phyloP scores from a whole-genome alignment of 64 coral and sea anemone genomes.

The Montipora efflorescens region DNA sequence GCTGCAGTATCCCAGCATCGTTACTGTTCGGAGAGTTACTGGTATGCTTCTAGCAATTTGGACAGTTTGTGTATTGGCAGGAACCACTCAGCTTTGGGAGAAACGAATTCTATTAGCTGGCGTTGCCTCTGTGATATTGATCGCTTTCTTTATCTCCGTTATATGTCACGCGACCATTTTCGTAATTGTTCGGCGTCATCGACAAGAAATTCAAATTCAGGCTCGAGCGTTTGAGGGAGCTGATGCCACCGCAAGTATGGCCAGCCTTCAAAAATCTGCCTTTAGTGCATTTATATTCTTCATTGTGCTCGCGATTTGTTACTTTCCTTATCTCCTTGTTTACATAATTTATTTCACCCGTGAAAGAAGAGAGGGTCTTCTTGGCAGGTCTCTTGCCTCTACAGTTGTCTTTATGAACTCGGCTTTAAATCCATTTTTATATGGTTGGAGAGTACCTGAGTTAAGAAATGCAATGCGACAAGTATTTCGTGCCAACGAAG shows the following conservation, averaged over 20 bases:
- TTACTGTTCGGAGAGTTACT: background rate
- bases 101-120: background rate
- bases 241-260: background rate
- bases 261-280: background rate
- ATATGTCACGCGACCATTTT: background rate
- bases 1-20: background rate
- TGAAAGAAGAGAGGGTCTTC: background rate
- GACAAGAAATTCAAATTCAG: background rate
- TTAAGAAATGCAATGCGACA: background rate
- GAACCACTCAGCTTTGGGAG: background rate
- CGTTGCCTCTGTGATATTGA: background rate
- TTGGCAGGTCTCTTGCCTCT: background rate
- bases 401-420: slow-evolving; percentile 16
- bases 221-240: background rate
- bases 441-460: slow-evolving; percentile 1
- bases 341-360: background rate
- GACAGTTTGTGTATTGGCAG: background rate
- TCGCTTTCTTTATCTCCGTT: background rate
- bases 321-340: slow-evolving; percentile 16
- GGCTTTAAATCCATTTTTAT: slow-evolving; percentile 9
- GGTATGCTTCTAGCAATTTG: background rate
- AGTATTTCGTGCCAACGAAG: background rate
- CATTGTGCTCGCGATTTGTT: background rate
- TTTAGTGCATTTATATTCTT: slow-evolving; percentile 15
- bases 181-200: slow-evolving; percentile 16